Evolutionary conservation across 2,113 vertebrate species (phyloP).

Genomic region (Polyodon spathula): DNA sequence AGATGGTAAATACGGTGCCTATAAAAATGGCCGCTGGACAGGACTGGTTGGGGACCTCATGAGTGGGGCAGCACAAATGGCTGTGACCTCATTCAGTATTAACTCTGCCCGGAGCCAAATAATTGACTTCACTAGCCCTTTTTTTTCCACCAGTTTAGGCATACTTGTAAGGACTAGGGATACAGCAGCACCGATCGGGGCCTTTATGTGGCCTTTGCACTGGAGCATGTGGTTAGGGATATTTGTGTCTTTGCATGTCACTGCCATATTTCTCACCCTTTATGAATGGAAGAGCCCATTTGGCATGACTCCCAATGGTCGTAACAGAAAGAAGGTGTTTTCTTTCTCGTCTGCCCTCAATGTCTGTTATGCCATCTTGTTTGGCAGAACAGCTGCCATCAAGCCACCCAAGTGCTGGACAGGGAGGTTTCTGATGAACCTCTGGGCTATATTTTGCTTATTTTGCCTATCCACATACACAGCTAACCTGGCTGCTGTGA

Average conservation of each 20-base stretch:
- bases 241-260: constrained; percentile 71
- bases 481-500: constrained; percentile 73
- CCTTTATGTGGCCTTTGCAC: constrained; percentile 78
- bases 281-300: constrained; percentile 79
- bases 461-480: constrained; percentile 76
- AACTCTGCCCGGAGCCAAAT: constrained; percentile 72
- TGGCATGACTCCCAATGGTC: constrained; percentile 69
- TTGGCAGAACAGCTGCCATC: constrained; percentile 72
- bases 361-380: constrained; percentile 69
- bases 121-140: constrained; percentile 74
- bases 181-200: constrained; percentile 72
- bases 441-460: constrained; percentile 80
- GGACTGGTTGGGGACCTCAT: constrained; percentile 70
- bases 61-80: constrained; percentile 66
- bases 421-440: constrained; percentile 74
- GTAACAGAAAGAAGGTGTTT: constrained; percentile 69
- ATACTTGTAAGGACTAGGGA: constrained; percentile 71
- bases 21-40: constrained; percentile 71
- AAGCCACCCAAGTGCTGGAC: constrained; percentile 78
- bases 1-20: constrained; percentile 70
- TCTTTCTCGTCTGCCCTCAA: constrained; percentile 74
- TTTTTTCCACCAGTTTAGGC: constrained; percentile 73
- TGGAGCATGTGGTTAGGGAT: constrained; percentile 80
- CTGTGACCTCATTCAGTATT: constrained; percentile 73
- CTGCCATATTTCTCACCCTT: constrained; percentile 68